Percentiles rank a stretch among this genome's conserved stretches.
phyloP scores from a whole-genome alignment of 2,888 invertebrate species.

The Nesidiocoris tenuis region DNA sequence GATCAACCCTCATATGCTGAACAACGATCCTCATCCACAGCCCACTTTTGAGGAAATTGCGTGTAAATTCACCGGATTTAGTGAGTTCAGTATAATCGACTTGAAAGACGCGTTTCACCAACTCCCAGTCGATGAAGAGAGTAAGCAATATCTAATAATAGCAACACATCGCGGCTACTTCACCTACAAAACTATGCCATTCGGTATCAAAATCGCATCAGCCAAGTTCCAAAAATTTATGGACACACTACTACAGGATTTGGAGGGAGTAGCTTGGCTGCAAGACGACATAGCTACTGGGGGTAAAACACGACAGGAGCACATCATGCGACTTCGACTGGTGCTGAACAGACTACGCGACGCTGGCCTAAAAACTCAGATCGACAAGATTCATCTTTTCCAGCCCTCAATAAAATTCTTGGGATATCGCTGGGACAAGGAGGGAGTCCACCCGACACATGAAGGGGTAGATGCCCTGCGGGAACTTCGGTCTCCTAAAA shows the following conservation, averaged over 20 bases:
- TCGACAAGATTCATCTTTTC: background rate
- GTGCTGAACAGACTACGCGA: background rate
- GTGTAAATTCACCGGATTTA: background rate
- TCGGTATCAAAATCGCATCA: background rate
- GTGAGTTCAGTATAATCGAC: background rate
- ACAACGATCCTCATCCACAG: background rate
- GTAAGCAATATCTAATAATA: constrained; percentile 22
- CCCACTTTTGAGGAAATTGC: constrained; percentile 1
- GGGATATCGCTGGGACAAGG: background rate
- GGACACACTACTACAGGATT: background rate
- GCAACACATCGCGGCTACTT: background rate
- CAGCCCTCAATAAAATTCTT: background rate
- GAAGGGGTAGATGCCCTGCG: background rate
- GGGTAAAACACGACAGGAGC: background rate
- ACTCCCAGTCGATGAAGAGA: background rate
- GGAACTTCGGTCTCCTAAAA: background rate
- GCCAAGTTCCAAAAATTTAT: background rate
- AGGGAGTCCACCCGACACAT: background rate
- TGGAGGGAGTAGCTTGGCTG: background rate
- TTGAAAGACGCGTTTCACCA: background rate
- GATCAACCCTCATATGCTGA: background rate
- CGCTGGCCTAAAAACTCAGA: background rate
- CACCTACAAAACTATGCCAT: background rate
- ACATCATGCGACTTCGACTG: background rate
- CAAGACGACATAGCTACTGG: background rate